Evolutionary conservation across 2,888 invertebrate species (phyloP).

Genomic region (Cantharis lateralis): DNA sequence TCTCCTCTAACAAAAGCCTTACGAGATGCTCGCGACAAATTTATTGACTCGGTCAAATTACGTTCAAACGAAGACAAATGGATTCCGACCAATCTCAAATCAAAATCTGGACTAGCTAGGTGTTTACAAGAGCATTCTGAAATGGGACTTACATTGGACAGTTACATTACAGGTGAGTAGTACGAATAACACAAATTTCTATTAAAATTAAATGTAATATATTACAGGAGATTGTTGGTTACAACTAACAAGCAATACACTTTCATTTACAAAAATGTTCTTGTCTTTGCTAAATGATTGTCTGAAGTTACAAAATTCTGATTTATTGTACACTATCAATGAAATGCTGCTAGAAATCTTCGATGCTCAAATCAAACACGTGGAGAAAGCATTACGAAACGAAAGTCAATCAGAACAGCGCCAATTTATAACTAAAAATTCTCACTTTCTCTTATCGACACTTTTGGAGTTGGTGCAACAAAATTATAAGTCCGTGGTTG

Average conservation of each 20-base stretch:
- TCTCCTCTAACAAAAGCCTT: conserved; percentile 76
- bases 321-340: conserved; percentile 74
- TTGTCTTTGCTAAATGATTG: conserved; percentile 77
- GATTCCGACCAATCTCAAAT: conserved; percentile 81
- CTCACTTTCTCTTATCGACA: conserved; percentile 70
- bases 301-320: conserved; percentile 73
- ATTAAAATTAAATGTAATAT: background rate
- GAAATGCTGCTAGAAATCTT: conserved; percentile 75
- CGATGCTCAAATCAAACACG: conserved; percentile 71
- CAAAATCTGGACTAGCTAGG: conserved; percentile 70
- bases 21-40: conserved; percentile 78
- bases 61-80: conserved; percentile 82
- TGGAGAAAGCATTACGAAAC: conserved; percentile 61
- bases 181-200: background rate
- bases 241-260: conserved; percentile 77
- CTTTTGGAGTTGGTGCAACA: conserved; percentile 68
- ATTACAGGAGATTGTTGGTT: conserved; percentile 68
- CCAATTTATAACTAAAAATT: conserved; percentile 67
- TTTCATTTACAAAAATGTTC: conserved; percentile 79
- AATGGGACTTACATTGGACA: conserved; percentile 70
- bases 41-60: conserved; percentile 79
- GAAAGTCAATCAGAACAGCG: conserved; percentile 57
- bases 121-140: conserved; percentile 73
- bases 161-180: conserved; percentile 62
- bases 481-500: conserved; percentile 64